phyloP scores from a whole-genome alignment of 2,113 vertebrate species.

The Cathartes aura region DNA sequence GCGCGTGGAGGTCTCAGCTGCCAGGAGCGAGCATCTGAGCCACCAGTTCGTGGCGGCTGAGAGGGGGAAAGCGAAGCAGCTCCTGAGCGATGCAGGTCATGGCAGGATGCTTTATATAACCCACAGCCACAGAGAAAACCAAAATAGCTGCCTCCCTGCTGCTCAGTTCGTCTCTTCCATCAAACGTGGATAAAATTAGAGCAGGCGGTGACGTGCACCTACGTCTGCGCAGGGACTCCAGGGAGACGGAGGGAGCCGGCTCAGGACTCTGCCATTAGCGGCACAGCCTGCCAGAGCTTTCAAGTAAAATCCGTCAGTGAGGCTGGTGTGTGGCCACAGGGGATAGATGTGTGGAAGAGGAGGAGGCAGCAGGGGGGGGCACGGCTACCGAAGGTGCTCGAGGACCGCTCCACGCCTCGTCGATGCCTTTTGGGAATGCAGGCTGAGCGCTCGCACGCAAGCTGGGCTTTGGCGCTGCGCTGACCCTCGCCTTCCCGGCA shows the following conservation, averaged over 20 bases:
- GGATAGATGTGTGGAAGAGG: neutral
- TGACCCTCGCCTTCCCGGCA: neutral
- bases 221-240: slow-evolving; percentile 91
- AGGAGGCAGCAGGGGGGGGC: neutral
- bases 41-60: slow-evolving; percentile 29
- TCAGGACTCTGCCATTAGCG: slow-evolving; percentile 68
- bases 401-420: neutral
- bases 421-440: neutral
- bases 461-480: neutral
- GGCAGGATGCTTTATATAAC: slow-evolving; percentile 82
- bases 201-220: slow-evolving; percentile 89
- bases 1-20: neutral
- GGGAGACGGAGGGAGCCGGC: slow-evolving; percentile 76
- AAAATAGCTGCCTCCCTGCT: slow-evolving; percentile 93
- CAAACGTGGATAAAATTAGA: slow-evolving; percentile 95
- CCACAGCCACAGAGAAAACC: slow-evolving; percentile 79
- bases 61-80: slow-evolving; percentile 8
- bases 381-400: neutral
- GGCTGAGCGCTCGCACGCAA: neutral
- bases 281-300: slow-evolving; percentile 69
- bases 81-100: slow-evolving; percentile 74
- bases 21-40: slow-evolving; percentile 21
- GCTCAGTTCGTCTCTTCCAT: slow-evolving; percentile 93
- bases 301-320: slow-evolving; percentile 66
- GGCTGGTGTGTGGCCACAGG: slow-evolving; percentile 6